A percentile compares a stretch with the other conserved stretches of the same genome.
phyloP scores from a whole-genome alignment of 2,113 vertebrate genomes.

The Polyodon spathula region DNA sequence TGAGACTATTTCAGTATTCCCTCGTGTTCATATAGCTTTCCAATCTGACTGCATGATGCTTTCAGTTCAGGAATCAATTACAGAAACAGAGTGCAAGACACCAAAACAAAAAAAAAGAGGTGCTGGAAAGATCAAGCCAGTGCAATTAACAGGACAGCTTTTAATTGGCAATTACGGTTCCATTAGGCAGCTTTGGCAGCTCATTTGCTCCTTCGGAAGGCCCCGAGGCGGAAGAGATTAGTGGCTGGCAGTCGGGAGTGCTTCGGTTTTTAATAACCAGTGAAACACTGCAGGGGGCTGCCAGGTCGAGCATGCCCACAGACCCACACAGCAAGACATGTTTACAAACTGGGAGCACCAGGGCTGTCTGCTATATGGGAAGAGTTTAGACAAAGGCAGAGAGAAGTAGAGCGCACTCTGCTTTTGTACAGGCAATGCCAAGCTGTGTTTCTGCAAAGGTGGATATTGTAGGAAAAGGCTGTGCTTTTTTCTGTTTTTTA shows the following conservation, averaged over 20 bases:
- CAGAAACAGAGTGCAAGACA: slow-evolving; percentile 10
- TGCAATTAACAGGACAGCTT: slow-evolving; percentile 44
- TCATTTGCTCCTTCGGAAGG: slow-evolving; percentile 38
- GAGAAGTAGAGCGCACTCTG: too few relatives aligned
- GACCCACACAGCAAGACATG: too few relatives aligned
- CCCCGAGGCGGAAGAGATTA: slow-evolving; percentile 35
- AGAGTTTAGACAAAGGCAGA: too few relatives aligned
- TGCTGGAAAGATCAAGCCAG: slow-evolving; percentile 27
- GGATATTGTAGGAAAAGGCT: too few relatives aligned
- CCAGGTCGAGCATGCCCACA: not conserved
- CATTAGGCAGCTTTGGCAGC: slow-evolving; percentile 42
- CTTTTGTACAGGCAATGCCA: too few relatives aligned
- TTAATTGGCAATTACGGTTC: slow-evolving; percentile 52
- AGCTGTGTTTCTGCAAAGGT: too few relatives aligned
- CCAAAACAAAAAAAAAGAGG: not conserved
- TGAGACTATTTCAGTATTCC: too few relatives aligned
- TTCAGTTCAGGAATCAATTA: slow-evolving; percentile 16
- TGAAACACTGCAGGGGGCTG: not conserved
- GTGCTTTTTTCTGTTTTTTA: too few relatives aligned
- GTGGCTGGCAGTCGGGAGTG: slow-evolving; percentile 9
- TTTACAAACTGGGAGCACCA: too few relatives aligned
- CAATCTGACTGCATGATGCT: slow-evolving; percentile 7
- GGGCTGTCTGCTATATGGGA: too few relatives aligned
- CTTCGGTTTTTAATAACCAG: not conserved
- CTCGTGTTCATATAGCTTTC: not conserved